phyloP scores from a whole-genome alignment of 2,113 vertebrate species.

The Pogona vitticeps region DNA sequence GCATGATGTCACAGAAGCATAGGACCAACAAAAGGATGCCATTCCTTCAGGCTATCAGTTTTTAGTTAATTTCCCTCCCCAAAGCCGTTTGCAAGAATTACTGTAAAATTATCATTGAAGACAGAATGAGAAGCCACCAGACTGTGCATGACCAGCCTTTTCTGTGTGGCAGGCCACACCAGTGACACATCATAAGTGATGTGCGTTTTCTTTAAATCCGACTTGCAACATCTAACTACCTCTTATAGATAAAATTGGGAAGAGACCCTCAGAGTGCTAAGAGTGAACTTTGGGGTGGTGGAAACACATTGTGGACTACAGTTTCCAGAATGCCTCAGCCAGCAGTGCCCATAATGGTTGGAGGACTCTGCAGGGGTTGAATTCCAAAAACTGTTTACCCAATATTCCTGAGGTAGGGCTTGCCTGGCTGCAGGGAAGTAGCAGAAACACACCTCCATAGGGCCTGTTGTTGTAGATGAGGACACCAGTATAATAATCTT shows the following conservation, averaged over 20 bases:
- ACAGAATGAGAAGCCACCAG: not conserved
- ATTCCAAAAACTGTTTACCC: too few relatives aligned
- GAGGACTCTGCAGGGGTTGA: too few relatives aligned
- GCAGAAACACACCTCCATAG: not conserved
- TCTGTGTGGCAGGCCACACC: not conserved
- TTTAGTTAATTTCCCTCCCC: constrained; percentile 31
- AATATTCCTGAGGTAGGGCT: not conserved
- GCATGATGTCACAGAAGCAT: not conserved
- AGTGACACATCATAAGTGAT: not conserved
- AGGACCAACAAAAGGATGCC: not conserved
- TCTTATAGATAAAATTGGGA: too few relatives aligned
- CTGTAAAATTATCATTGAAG: constrained; percentile 8
- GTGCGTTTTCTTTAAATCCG: not conserved
- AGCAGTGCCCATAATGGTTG: too few relatives aligned
- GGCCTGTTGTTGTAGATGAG: not conserved
- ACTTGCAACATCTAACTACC: not conserved
- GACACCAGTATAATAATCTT: not conserved
- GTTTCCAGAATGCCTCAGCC: too few relatives aligned
- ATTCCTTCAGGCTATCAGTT: constrained; percentile 24
- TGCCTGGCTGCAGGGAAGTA: not conserved
- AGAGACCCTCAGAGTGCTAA: too few relatives aligned
- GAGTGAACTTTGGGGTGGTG: too few relatives aligned
- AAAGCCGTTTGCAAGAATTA: not conserved
- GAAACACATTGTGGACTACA: too few relatives aligned
- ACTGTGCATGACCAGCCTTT: not conserved